Evolutionary conservation across 2,113 vertebrate species (phyloP).

Genomic region (Taxidea taxus): DNA sequence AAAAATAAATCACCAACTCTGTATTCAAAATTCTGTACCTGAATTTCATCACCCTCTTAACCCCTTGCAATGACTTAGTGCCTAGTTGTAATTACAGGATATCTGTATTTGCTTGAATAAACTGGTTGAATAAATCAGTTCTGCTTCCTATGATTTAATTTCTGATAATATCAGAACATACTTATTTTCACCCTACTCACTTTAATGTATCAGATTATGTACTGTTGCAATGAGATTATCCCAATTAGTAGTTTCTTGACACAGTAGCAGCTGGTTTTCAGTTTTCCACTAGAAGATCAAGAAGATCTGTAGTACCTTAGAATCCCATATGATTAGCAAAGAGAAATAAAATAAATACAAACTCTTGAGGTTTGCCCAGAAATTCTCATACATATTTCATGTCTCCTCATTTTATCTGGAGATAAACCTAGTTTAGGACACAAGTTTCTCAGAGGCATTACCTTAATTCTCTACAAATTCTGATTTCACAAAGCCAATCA

Average conservation of each 20-base stretch:
- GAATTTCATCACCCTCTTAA: background rate
- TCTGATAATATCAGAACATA: background rate
- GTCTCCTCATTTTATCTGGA: background rate
- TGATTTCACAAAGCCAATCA: background rate
- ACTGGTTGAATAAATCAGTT: background rate
- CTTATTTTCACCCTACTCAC: background rate
- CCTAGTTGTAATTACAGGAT: background rate
- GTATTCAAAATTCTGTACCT: background rate
- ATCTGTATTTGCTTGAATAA: background rate
- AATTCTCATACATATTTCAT: background rate
- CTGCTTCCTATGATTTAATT: background rate
- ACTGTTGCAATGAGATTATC: background rate
- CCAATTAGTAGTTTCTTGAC: background rate
- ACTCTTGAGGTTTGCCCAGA: background rate
- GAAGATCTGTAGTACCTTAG: background rate
- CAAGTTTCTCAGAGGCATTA: background rate
- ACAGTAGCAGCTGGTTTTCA: background rate
- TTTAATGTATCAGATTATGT: background rate
- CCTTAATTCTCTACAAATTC: background rate
- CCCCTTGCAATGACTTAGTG: background rate
- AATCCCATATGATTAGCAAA: background rate
- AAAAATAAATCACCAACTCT: background rate
- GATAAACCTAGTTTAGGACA: background rate
- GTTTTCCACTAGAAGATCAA: background rate
- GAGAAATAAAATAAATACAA: background rate